Base-by-base conservation (phyloP, 2,888 invertebrate species). In the Troglohyphantes excavatus region DNA sequence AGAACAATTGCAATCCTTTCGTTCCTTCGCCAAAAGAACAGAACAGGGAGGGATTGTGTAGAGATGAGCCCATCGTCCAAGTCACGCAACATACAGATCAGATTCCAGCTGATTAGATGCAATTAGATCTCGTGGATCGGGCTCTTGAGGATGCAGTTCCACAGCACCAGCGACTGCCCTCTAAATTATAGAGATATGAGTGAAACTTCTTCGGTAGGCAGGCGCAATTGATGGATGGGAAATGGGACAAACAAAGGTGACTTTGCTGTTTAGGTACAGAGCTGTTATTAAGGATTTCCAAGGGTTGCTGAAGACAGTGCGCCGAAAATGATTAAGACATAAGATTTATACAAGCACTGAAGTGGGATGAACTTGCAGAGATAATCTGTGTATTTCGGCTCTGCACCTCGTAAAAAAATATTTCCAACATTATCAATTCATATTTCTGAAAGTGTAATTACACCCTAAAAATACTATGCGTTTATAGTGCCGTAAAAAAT, bases 1-100 rank as follows among this genome's bases (percentile, higher is more conserved):
- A 68, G 87, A 87, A 87, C 68, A 87, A 78, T 79, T 65, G 13
- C 73, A 75, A 75, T 85, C 67, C 68, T 85, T 85, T 68, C 46
- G 61, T 61, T n/a, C n/a, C n/a, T n/a, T 27, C 13, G n/a, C 53
- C 46, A 53, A 17, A 53, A 53, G 53, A 53, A 53, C 17, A 43
- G 68, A 68, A 46, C 46, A 75, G 23, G 53, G 67, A 53, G 46
- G 63, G 81, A 73, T 81, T 81, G 73, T 88, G 81, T 65, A 23
- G 19, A 39, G 67, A 73, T 26, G 72, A 81, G 39, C 19, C 21
- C 68, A 73, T 53, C 53, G 68, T 46, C 67, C 27, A 68, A 75
- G 82, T 90, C 89, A 90, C 89, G 89, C 89, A 84, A 90, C 67
- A 70, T 23, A 84, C 46, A 90, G 89, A 90, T 90, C 89, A 90